Conservation (phyloP, 1,140 invertebrate genomes). For the Sipha flava region DNA sequence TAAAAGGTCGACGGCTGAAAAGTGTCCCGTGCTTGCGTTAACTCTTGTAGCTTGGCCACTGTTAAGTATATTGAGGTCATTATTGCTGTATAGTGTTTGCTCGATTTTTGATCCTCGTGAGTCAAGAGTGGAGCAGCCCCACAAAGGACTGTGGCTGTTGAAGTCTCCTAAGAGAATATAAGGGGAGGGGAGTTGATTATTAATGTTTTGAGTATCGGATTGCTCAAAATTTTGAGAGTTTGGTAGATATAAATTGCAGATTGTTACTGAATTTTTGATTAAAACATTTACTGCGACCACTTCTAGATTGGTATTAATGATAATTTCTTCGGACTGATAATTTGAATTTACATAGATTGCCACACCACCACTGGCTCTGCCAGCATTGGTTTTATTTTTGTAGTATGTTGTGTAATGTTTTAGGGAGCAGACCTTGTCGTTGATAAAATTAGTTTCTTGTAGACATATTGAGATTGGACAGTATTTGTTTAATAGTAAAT, state of each 20-base stretch:
- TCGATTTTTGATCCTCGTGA: slow-evolving; percentile 31
- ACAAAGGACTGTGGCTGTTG: slow-evolving; percentile 32
- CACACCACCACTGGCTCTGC: not conserved
- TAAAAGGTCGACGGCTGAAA: not conserved
- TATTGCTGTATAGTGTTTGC: slow-evolving; percentile 18
- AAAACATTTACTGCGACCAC: not conserved
- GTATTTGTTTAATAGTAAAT: slow-evolving; percentile 1
- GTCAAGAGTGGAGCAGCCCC: slow-evolving; percentile 25
- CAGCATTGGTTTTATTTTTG: not conserved
- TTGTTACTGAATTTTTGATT: slow-evolving; percentile 9
- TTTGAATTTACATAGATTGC: not conserved
- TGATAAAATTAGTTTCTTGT: slow-evolving; percentile 9
- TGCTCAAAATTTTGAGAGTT: not conserved
- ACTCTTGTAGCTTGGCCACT: not conserved
- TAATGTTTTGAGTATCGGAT: slow-evolving; percentile 19
- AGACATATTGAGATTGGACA: not conserved
- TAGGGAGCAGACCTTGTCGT: not conserved
- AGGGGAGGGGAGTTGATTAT: slow-evolving; percentile 30
- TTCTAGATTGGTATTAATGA: slow-evolving; percentile 9
- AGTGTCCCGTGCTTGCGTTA: not conserved
- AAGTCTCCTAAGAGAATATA: slow-evolving; percentile 34
- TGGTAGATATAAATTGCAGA: slow-evolving; percentile 35
- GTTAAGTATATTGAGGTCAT: not conserved
- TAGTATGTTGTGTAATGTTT: not conserved
- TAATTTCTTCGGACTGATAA: not conserved